Evolutionary conservation across 2,797 vertebrate species (phyloP).

Genomic region (Avahi laniger): DNA sequence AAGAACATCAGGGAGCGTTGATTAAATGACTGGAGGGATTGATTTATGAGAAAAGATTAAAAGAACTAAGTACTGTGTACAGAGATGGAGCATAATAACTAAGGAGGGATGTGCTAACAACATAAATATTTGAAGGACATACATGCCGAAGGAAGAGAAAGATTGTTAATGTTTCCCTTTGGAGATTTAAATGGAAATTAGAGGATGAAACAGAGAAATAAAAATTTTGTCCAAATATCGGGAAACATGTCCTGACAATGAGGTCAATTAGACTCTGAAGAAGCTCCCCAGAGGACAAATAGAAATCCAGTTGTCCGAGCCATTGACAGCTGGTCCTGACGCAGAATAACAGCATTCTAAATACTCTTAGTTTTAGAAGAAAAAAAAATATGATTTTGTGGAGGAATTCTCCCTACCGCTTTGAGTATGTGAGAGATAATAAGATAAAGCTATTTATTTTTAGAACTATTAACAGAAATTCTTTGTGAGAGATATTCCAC

Average conservation of each 20-base stretch:
- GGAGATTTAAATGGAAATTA: slow-evolving; percentile 48
- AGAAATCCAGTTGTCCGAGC: slow-evolving; percentile 37
- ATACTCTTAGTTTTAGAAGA: neutral
- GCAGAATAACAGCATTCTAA: slow-evolving; percentile 1
- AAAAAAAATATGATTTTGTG: neutral
- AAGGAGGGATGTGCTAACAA: slow-evolving; percentile 44
- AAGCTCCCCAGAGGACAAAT: slow-evolving; percentile 10
- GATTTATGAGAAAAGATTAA: slow-evolving; percentile 83
- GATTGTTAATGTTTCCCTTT: neutral
- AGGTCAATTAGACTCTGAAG: slow-evolving; percentile 52
- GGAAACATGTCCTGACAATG: slow-evolving; percentile 42
- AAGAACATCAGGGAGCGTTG: slow-evolving; percentile 78
- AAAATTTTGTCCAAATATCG: slow-evolving; percentile 46
- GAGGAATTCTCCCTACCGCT: neutral
- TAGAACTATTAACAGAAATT: neutral
- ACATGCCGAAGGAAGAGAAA: neutral
- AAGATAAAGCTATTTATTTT: neutral
- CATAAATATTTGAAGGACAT: slow-evolving; percentile 68
- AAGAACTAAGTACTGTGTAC: slow-evolving; percentile 73
- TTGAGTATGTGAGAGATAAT: neutral
- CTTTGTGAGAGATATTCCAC: neutral
- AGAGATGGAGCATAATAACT: slow-evolving; percentile 15
- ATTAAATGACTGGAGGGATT: slow-evolving; percentile 81
- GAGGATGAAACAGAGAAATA: neutral
- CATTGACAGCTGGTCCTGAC: slow-evolving; percentile 59